Evolutionary conservation across 2,113 vertebrate species (phyloP), one percentile per base, ranked within the genome.

Genomic region (Sylvia atricapilla): DNA sequence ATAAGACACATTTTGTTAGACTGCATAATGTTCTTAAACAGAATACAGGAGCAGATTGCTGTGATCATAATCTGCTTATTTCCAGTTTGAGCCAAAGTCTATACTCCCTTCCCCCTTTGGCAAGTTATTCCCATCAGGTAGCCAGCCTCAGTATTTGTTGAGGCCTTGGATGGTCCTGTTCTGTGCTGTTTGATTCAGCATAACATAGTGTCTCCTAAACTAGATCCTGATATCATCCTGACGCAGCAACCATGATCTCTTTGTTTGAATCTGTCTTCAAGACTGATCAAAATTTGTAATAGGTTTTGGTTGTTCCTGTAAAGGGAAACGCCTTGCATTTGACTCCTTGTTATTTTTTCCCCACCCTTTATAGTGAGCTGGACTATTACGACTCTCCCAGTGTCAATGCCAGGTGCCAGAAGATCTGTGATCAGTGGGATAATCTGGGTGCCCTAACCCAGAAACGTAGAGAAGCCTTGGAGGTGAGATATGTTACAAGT

Each of bases 401-500:
- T 95, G 99, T 99, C 91, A 99, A 99, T 50, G 98, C 98, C 95
- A 98, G 99, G 95, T 99, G 99, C 98, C 99, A 99, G 98, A 98
- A 98, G 97, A 99, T 99, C 96, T 99, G 99, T 96, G 99, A 99
- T 96, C 98, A 99, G 95, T 99, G 99, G 99, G 99, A 99, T 94
- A 95, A 98, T 24, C 98, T 99, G 87, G 99, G 99, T 90, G 98
- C 96, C 59, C 94, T 99, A 86, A 99, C 99, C 89, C 99, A 99
- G 98, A 99, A 99, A 97, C 99, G 99, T 70, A 99, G 98, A 91
- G 99, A 99, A 96, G 98, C 99, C 84, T 93, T 99, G 95, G 99
- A 99, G 99, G 99, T 99, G 95, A 98, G 97, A 77, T 33, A 9
- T 31, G 2, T 50, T 84, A 43, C 18, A 21, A 56, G 4, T 7